Percentiles rank a stretch among this genome's conserved stretches.
Evolutionary conservation across 2,797 vertebrate species (phyloP).

Genomic region (Phoeniculus purpureus): DNA sequence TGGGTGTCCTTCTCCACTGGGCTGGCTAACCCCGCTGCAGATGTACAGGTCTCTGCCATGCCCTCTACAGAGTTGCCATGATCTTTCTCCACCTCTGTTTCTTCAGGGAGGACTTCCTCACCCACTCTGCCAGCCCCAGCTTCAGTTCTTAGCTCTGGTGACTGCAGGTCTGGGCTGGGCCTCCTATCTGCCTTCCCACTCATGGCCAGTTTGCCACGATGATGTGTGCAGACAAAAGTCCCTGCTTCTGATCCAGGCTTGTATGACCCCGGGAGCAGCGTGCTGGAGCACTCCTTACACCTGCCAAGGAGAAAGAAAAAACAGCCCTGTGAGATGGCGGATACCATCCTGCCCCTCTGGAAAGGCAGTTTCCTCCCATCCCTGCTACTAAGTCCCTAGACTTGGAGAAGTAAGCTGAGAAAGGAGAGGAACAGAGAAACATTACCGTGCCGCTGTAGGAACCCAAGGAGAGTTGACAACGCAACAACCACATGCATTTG

Average conservation of each 20-base stretch:
- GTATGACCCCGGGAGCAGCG: constrained; percentile 92
- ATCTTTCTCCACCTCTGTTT: neutral
- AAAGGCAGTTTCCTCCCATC: neutral
- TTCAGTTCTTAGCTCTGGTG: constrained; percentile 31
- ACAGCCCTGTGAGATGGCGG: neutral
- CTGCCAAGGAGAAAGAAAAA: constrained; percentile 70
- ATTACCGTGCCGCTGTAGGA: neutral
- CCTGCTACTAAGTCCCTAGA: neutral
- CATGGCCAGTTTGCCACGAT: constrained; percentile 76
- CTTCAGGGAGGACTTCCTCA: neutral
- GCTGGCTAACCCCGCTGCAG: neutral
- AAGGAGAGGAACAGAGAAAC: neutral
- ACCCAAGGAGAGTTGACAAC: neutral
- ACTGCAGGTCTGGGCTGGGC: constrained; percentile 59
- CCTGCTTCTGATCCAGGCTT: constrained; percentile 81
- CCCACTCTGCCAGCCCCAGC: constrained; percentile 31
- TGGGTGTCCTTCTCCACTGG: neutral
- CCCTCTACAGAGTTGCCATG: neutral
- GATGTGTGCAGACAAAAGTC: constrained; percentile 88
- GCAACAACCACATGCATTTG: neutral
- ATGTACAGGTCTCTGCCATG: neutral
- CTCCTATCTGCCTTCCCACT: constrained; percentile 34
- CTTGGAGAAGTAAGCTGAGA: neutral
- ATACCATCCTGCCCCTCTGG: neutral
- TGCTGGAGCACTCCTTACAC: constrained; percentile 92